Percentiles rank a stretch among this genome's conserved stretches.
Evolutionary conservation across 2,797 vertebrate species (phyloP).

Genomic region (Crocodylus rhombifer): DNA sequence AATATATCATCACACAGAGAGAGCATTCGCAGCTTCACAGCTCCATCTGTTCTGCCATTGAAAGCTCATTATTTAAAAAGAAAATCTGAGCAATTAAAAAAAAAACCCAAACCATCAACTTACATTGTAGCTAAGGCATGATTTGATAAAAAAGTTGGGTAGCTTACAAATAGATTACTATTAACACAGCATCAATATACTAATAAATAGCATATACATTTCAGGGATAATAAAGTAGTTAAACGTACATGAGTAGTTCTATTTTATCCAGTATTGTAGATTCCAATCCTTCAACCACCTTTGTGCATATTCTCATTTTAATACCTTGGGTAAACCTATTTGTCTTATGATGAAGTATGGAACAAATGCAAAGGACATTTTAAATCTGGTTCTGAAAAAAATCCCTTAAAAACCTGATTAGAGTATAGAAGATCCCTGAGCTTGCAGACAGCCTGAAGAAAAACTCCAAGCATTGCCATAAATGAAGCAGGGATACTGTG

Average conservation of each 20-base stretch:
- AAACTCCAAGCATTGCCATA: not conserved
- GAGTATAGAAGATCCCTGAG: fast-evolving
- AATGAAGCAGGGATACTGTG: not conserved
- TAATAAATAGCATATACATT: conserved; percentile 11
- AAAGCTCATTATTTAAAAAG: conserved; percentile 69
- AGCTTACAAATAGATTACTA: conserved; percentile 52
- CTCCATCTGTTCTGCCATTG: conserved; percentile 76
- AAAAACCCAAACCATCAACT: conserved; percentile 15
- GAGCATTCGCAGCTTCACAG: conserved; percentile 41
- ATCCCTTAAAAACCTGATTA: not conserved
- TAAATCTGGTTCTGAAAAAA: not conserved
- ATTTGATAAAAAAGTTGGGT: conserved; percentile 35
- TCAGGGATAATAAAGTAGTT: not conserved
- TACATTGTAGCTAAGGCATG: conserved; percentile 54
- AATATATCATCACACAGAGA: conserved; percentile 56
- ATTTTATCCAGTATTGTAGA: not conserved
- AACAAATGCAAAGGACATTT: too few relatives aligned
- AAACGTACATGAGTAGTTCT: not conserved
- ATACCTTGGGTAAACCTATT: not conserved
- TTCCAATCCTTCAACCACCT: not conserved
- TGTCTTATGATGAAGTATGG: too few relatives aligned
- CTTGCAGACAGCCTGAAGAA: not conserved
- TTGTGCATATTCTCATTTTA: not conserved
- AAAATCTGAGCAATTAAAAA: conserved; percentile 71
- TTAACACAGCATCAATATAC: conserved; percentile 37